phyloP scores from a whole-genome alignment of 2,113 vertebrate species.

The Apus apus region DNA sequence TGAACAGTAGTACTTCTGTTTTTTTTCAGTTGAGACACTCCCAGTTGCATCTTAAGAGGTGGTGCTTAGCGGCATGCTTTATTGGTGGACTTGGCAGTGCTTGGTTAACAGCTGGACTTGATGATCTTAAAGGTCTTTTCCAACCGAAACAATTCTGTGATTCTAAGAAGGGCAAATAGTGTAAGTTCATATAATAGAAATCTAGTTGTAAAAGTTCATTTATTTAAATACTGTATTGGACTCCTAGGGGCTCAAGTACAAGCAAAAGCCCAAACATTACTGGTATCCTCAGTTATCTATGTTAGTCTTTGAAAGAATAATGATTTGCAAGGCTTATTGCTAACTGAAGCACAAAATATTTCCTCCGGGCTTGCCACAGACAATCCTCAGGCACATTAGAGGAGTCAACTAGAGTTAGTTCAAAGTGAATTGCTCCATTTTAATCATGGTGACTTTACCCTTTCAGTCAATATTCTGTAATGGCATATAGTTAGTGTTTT shows the following conservation, averaged over 20 bases:
- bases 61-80: too few relatives aligned
- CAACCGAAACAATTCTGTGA: too few relatives aligned
- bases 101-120: too few relatives aligned
- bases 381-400: conserved; percentile 73
- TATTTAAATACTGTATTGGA: neutral
- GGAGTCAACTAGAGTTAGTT: conserved; percentile 78
- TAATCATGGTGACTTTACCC: conserved; percentile 68
- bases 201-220: neutral
- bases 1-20: neutral
- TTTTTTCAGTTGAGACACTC: neutral
- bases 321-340: conserved; percentile 74
- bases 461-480: conserved; percentile 54
- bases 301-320: conserved; percentile 70
- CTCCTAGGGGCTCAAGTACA: neutral
- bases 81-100: too few relatives aligned
- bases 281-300: conserved; percentile 53
- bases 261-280: neutral
- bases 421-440: conserved; percentile 79
- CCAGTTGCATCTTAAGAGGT: neutral
- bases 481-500: conserved; percentile 4
- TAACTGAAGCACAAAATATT: conserved; percentile 75
- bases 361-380: conserved; percentile 78
- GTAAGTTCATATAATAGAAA: neutral
- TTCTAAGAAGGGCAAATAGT: neutral
- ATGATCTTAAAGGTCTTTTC: too few relatives aligned